Base-by-base conservation (phyloP, 2,113 vertebrate genomes). In the Opisthocomus hoazin region DNA sequence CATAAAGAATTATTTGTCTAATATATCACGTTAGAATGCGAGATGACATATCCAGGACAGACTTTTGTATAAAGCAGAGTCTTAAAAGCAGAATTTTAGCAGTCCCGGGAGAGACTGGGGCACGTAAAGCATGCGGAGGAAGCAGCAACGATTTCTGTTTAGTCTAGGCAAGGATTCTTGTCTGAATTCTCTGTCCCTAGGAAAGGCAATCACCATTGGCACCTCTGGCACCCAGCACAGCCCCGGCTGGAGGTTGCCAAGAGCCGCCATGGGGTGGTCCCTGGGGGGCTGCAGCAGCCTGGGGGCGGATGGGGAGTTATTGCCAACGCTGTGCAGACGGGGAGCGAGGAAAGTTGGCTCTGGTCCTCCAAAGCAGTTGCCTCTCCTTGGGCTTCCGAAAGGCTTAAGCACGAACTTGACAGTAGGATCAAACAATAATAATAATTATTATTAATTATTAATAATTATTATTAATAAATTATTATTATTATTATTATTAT, bases 1-100 rank as follows among this genome's bases (percentile, higher is more conserved):
- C 90, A 89, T 75, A 79, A 93, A 95, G 69, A 94, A 95, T 89
- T 92, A 93, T 93, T 94, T 95, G 94, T 93, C 86, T 58, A 92
- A 92, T 95, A 53, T 23, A 95, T 94, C 94, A 96, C 1, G 18
- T 96, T 76, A 84, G 81, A 96, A 95, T 96, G 89, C 4, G 5
- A 94, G 84, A 84, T 95, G 96, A 96, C 90, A 96, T 89, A 96
- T 92, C 84, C 90, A 91, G 95, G 95, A 57, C 92, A 94, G 89
- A 65, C 81, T 89, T 95, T 91, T 79, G 80, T 93, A 96, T 58
- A 79, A 92, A 84, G 84, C 64, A 78, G 79, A 74, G 53, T 79
- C 88, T 80, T 93, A 68, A 94, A 89, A 90, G 83, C 89, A 76
- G 89, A 92, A 90, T 93, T 95, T 87, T 79, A 91, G 57, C 76